Base-by-base conservation (phyloP, 2,888 invertebrate genomes). In the Phymatocera aterrima region DNA sequence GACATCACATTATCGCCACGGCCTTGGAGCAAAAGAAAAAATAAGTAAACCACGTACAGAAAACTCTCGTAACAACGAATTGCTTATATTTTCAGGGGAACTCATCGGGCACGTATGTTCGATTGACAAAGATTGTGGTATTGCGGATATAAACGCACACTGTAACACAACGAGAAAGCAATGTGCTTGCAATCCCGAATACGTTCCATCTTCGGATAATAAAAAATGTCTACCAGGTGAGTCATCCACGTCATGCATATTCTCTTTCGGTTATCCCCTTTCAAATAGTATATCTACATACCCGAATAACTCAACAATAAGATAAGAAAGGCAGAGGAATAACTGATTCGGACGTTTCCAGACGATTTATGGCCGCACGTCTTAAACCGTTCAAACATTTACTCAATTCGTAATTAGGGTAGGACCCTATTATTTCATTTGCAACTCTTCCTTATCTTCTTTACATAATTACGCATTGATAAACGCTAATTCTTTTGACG, bases 91-190 rank as follows among this genome's bases (percentile, higher is more conserved):
- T 81, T 48, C 72, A 84, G 80, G 40, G 15, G 34, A 70, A 12
- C 0, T 80, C 6, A 8, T 80, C 2, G 75, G 77, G 15, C 82
- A 65, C 4, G 3, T 1, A 3, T 87, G 87, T 80, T 83, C 78
- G 18, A 3, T 37, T 15, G 3, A 82, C 2, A 54, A 83, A 4
- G 83, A 86, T 3, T 87, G 87, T 48, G 60, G 15, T 10, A 40
- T 77, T 0, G 21, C 37, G 3, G 40, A 21, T 8, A 10, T 1
- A 3, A 81, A 84, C 6, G 80, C 81, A 0, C 12, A 77, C 61
- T 87, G 87, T 75, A 86, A 87, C 77, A 82, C 70, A 0, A 83
- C 82, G 60, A 81, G 61, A n/a, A 60, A 46, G 0, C 85, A 84
- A 12, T 87, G 87, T 79, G 81, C 54, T 0, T 87, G 87, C 24